These are phyloP conservation scores for Lepetodrilus schrolli DNA, from an alignment of 2,888 invertebrate genomes.

Conservation along the genomic window DNA sequence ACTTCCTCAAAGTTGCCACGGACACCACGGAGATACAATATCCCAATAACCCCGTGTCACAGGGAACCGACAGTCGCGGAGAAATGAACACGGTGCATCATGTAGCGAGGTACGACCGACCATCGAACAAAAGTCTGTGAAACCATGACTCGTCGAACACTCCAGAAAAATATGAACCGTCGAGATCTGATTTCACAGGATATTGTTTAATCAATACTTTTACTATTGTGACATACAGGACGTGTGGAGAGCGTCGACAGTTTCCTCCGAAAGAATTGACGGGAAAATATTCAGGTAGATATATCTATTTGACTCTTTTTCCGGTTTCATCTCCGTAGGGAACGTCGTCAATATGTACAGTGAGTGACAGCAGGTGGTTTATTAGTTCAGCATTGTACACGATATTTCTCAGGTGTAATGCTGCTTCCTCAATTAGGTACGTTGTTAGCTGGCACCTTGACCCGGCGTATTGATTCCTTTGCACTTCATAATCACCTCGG, in stretches of 20 bases:
- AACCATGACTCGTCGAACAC: too few species aligned
- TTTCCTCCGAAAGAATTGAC: too few species aligned
- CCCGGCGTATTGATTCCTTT: conserved; percentile 27
- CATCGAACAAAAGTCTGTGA: too few species aligned
- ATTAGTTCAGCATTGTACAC: conserved; percentile 8
- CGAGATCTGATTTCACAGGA: too few species aligned
- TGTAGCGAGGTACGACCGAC: too few species aligned
- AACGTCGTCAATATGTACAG: too few species aligned
- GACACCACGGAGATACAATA: not conserved
- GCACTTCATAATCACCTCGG: conserved; percentile 10
- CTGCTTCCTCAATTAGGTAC: conserved; percentile 21
- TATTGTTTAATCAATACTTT: too few species aligned
- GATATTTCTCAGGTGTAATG: not conserved
- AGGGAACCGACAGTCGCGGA: too few species aligned
- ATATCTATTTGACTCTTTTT: not conserved
- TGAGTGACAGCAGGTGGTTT: conserved; percentile 21
- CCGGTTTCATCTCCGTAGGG: too few species aligned
- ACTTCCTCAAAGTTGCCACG: not conserved
- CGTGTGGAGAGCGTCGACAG: too few species aligned
- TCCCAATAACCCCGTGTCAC: not conserved
- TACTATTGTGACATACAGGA: not conserved
- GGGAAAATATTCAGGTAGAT: not conserved
- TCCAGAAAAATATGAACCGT: too few species aligned
- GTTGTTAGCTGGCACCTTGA: conserved; percentile 21
- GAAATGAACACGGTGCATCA: too few species aligned